These are phyloP conservation scores for Leucoptera coffeella DNA, from an alignment of 2,888 invertebrate genomes.

Conservation along the genomic window DNA sequence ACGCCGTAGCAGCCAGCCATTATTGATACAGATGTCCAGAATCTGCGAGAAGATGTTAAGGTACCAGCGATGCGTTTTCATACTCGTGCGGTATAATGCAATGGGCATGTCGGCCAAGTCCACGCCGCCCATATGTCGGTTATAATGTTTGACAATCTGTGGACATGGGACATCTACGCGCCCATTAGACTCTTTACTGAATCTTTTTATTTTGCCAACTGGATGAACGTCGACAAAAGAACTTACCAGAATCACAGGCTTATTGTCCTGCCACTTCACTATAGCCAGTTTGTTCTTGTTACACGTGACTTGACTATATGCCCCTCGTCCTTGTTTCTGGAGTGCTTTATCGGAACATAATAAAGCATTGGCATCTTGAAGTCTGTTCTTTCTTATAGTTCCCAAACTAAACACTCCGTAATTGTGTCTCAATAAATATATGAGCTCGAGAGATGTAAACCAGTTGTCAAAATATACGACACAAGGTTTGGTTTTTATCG, in stretches of 20 bases:
- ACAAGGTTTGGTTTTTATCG: slow-evolving; percentile 5
- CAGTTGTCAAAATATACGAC: slow-evolving; percentile 3
- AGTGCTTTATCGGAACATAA: neutral
- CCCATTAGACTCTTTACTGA: slow-evolving; percentile 3
- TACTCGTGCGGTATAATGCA: slow-evolving; percentile 2
- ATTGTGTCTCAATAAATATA: slow-evolving; percentile 1
- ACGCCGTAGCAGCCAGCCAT: slow-evolving; percentile 6
- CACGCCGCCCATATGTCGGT: slow-evolving; percentile 3
- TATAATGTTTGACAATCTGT: slow-evolving; percentile 4
- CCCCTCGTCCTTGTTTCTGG: neutral
- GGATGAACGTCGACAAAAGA: slow-evolving; percentile 2
- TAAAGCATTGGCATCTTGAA: neutral
- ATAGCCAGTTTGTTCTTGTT: slow-evolving; percentile 6
- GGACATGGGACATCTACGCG: slow-evolving; percentile 1
- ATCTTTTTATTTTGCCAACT: slow-evolving; percentile 4
- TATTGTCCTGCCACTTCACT: slow-evolving; percentile 4
- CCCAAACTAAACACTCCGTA: slow-evolving; percentile 3
- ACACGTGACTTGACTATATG: slow-evolving; percentile 3
- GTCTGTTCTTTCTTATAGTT: slow-evolving; percentile 1
- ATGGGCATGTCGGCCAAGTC: slow-evolving; percentile 3
- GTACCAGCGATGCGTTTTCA: slow-evolving; percentile 1
- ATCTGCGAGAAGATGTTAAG: slow-evolving; percentile 5
- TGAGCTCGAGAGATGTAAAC: slow-evolving; percentile 1
- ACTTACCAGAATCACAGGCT: slow-evolving; percentile 5
- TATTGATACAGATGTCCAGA: slow-evolving; percentile 8